Conservation (phyloP, 2,113 vertebrate genomes). For the Picathartes gymnocephalus region DNA sequence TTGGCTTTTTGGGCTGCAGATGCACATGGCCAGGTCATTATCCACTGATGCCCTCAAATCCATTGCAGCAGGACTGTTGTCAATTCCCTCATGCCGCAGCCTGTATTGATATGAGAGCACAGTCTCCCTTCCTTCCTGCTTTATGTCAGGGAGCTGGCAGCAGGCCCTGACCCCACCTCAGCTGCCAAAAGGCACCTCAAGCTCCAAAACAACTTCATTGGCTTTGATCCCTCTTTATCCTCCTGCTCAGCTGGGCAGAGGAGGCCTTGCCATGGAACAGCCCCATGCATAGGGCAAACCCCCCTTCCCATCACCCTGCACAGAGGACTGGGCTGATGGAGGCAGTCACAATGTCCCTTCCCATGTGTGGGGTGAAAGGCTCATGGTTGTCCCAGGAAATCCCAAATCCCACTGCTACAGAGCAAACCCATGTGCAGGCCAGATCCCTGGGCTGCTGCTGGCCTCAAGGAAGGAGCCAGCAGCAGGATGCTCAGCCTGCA, state of each 20-base stretch:
- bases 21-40: not conserved
- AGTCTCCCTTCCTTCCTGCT: not conserved
- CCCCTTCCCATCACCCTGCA: not conserved
- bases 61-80: not conserved
- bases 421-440: not conserved
- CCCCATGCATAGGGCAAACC: accelerated
- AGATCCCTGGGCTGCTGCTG: not conserved
- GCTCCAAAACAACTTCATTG: not conserved
- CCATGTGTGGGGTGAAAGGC: not conserved
- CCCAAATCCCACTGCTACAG: not conserved
- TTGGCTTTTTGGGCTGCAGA: not conserved
- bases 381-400: not conserved
- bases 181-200: not conserved
- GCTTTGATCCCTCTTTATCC: not conserved
- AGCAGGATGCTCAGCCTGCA: not conserved
- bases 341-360: not conserved
- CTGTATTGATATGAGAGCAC: not conserved
- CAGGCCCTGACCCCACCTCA: not conserved
- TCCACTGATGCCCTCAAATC: not conserved
- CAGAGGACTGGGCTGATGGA: accelerated
- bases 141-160: not conserved
- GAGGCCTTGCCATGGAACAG: not conserved
- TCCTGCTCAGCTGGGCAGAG: not conserved
- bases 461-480: not conserved
- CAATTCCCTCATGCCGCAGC: not conserved